A percentile compares a stretch with the other conserved stretches of the same genome.
Evolutionary conservation across 2,797 vertebrate genomes (phyloP).

Genomic region (Pseudomugil tenellus): DNA sequence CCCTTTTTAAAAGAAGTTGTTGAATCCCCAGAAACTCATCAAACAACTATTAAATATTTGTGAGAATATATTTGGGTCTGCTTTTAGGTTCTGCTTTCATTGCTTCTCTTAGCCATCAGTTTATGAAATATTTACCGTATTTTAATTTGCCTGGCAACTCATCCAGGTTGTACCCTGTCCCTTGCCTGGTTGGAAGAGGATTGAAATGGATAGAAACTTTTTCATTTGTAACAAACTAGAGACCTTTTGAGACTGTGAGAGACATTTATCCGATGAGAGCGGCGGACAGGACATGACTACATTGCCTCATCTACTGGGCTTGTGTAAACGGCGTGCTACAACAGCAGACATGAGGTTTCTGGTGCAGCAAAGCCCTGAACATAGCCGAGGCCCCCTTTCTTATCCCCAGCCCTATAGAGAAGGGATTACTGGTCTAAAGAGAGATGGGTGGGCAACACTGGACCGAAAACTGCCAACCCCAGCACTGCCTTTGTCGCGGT

Average conservation of each 20-base stretch:
- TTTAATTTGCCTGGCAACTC: not conserved
- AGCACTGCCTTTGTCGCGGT: conserved; percentile 76
- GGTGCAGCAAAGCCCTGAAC: conserved; percentile 77
- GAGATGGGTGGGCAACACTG: conserved; percentile 52
- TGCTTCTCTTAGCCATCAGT: not conserved
- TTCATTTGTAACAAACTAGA: not conserved
- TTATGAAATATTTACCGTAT: not conserved
- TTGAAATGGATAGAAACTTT: not conserved
- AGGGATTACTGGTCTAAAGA: conserved; percentile 78
- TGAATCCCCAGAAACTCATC: conserved; percentile 1
- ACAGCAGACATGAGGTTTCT: conserved; percentile 62
- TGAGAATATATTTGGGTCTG: not conserved
- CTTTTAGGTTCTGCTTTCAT: not conserved
- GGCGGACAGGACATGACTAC: conserved; percentile 51
- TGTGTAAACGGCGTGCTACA: conserved; percentile 56
- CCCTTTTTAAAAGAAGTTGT: conserved; percentile 16
- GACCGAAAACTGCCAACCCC: conserved; percentile 68
- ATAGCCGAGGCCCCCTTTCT: conserved; percentile 72
- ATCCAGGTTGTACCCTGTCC: not conserved
- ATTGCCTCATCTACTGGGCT: conserved; percentile 41
- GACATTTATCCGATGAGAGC: conserved; percentile 3
- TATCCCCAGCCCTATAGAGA: conserved; percentile 67
- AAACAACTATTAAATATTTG: not conserved
- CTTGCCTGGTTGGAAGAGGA: not conserved
- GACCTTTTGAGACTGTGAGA: conserved; percentile 20